Conservation (phyloP, 2,888 invertebrate genomes). For the Anoncus sp. region DNA sequence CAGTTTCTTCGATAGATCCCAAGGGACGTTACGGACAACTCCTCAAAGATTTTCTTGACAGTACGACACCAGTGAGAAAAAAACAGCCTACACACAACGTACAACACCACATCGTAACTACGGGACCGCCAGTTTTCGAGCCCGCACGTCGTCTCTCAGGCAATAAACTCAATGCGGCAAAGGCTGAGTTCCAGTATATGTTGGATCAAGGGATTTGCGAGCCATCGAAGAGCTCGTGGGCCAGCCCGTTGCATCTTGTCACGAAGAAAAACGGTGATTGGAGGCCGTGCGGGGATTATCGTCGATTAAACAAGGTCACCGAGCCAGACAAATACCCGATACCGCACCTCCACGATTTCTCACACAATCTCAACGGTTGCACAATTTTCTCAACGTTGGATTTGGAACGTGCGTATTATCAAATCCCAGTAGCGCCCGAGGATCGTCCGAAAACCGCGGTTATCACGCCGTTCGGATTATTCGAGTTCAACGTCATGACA, state of each 20-base stretch:
- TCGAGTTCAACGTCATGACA: conserved; percentile 58
- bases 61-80: not conserved
- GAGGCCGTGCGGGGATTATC: conserved; percentile 40
- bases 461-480: conserved; percentile 73
- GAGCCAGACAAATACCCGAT: conserved; percentile 32
- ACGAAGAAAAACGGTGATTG: conserved; percentile 32
- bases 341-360: conserved; percentile 45
- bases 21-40: conserved; percentile 28
- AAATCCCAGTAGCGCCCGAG: conserved; percentile 59
- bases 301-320: conserved; percentile 9
- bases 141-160: conserved; percentile 22
- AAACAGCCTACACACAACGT: conserved; percentile 39
- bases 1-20: conserved; percentile 18
- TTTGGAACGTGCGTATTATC: conserved; percentile 51
- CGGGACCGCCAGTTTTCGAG: conserved; percentile 23
- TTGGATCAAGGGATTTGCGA: conserved; percentile 21
- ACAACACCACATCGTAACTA: conserved; percentile 34
- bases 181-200: conserved; percentile 28
- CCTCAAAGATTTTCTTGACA: conserved; percentile 1
- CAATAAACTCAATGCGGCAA: not conserved
- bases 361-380: conserved; percentile 15
- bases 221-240: conserved; percentile 20
- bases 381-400: conserved; percentile 54
- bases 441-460: conserved; percentile 73
- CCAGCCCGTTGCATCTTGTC: conserved; percentile 41